Evolutionary conservation across 2,113 vertebrate species (phyloP), one percentile per base, ranked within the genome.

Genomic region (Choloepus hoffmanni): DNA sequence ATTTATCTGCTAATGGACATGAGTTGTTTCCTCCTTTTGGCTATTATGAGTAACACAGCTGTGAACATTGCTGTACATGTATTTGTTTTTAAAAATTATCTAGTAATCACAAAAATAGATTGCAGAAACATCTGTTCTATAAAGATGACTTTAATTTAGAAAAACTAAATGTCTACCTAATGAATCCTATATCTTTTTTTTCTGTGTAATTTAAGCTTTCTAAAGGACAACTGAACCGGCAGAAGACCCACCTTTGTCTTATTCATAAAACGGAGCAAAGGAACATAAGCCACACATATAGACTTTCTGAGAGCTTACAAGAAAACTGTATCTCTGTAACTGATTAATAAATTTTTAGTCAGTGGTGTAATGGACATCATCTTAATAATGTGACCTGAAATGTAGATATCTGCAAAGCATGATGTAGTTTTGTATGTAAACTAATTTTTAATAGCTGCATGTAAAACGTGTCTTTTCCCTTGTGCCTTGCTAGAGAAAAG

Each of bases 131-230:
- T 67, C 72, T 81, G 65, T 63, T 92, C 28, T 5, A 36, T 85
- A 65, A 87, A 91, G 89, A 10, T 33, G 23, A 70, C 24, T 89
- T 78, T 24, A 1, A 40, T 53, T 86, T 85, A 53, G 89, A 78
- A 50, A 89, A 90, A 77, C 55, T 76, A 63, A 67, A 8, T 84
- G 78, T 83, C 30, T 48, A 5, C 55, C 5, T 58, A 26, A 12
- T 65, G 53, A 81, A 84, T 90, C 23, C 73, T 85, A 5, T 33
- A 2, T 63, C 89, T 94, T 0, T 21, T 5, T 92, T 90, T 53
- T 68, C 4, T 77, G 5, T 74, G 16, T 55, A 97, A 83, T 78
- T 72, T 67, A 60, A 95, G 33, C 53, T 28, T 97, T 95, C 45
- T 90, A 53, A 77, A 74, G 65, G 26, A 36, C 10, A 77, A 45